phyloP scores from a whole-genome alignment of 2,888 invertebrate genomes.

The Mythimna pallens region DNA sequence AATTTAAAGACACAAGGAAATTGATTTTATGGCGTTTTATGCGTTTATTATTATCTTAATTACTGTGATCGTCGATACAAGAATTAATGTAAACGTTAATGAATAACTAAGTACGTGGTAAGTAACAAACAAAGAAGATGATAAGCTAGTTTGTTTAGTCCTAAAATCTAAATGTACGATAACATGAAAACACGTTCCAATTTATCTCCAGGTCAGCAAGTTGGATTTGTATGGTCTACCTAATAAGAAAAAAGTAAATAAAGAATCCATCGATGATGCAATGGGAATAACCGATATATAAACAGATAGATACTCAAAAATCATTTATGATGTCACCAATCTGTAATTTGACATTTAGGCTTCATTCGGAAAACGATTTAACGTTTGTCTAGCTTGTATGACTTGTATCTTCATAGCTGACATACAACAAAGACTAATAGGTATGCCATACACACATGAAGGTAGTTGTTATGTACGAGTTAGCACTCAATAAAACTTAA shows the following conservation, averaged over 20 bases:
- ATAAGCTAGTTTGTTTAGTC: constrained; percentile 52
- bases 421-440: constrained; percentile 45
- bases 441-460: constrained; percentile 47
- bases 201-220: constrained; percentile 43
- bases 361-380: constrained; percentile 22
- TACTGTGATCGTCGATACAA: constrained; percentile 37
- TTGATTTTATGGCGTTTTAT: constrained; percentile 30
- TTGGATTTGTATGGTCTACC: constrained; percentile 16
- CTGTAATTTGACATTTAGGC: constrained; percentile 37
- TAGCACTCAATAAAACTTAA: constrained; percentile 44
- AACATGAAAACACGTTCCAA: constrained; percentile 41
- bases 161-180: constrained; percentile 52
- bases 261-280: constrained; percentile 38
- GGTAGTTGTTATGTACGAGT: constrained; percentile 47
- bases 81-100: constrained; percentile 37
- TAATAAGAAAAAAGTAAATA: constrained; percentile 25
- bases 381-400: constrained; percentile 23
- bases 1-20: constrained; percentile 44
- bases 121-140: constrained; percentile 36
- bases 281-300: constrained; percentile 35
- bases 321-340: constrained; percentile 58
- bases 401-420: constrained; percentile 2
- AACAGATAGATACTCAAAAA: too few relatives aligned
- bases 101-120: constrained; percentile 32
- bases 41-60: constrained; percentile 29